Evolutionary conservation across 2,113 vertebrate genomes (phyloP).

Genomic region (Micronisus gabar): DNA sequence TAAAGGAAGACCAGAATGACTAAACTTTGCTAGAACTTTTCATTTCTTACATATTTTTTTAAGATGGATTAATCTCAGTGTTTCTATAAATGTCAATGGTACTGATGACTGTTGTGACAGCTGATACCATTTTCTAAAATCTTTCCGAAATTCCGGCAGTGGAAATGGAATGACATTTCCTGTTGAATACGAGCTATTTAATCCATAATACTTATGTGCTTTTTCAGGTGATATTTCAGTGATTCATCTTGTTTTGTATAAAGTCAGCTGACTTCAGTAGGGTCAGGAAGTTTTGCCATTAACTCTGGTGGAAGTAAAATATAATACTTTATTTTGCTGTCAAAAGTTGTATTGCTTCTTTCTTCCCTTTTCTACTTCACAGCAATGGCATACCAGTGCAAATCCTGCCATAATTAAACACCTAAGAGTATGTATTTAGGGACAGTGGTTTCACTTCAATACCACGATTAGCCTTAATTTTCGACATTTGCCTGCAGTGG

Average conservation of each 20-base stretch:
- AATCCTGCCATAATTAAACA: not conserved
- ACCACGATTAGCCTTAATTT: not conserved
- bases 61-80: not conserved
- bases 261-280: not conserved
- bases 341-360: constrained; percentile 15
- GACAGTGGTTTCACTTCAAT: not conserved
- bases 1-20: constrained; percentile 20
- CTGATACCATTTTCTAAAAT: not conserved
- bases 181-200: not conserved
- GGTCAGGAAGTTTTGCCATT: not conserved
- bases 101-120: constrained; percentile 12
- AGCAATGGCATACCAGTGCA: not conserved
- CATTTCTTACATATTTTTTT: constrained; percentile 4
- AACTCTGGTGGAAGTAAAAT: constrained; percentile 31
- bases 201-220: not conserved
- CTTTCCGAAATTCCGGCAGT: not conserved
- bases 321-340: constrained; percentile 24
- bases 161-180: not conserved
- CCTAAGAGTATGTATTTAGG: not conserved
- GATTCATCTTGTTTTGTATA: constrained; percentile 14
- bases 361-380: not conserved
- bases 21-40: constrained; percentile 5
- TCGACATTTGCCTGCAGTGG: not conserved
- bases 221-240: constrained; percentile 18
- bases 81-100: constrained; percentile 9